Percentiles rank a stretch among this genome's conserved stretches.
phyloP scores from a whole-genome alignment of 1,140 invertebrate genomes.

The Gonioctena quinquepunctata region DNA sequence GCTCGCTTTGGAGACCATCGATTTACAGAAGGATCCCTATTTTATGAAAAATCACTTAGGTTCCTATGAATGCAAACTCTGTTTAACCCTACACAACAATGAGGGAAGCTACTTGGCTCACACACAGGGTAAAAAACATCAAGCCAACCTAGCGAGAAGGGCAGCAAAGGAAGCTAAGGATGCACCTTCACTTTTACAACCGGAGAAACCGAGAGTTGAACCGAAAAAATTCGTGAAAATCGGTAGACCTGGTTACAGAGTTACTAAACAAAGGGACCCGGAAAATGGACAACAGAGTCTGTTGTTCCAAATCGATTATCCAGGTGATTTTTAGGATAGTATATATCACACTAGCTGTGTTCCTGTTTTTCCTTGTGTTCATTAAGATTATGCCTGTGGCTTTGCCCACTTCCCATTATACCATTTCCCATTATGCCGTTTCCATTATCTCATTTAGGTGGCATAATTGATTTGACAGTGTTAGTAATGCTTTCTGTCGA shows the following conservation, averaged over 20 bases:
- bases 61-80: constrained; percentile 99
- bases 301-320: constrained; percentile 96
- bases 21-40: constrained; percentile 98
- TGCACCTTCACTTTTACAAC: constrained; percentile 84
- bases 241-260: constrained; percentile 97
- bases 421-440: too few species aligned
- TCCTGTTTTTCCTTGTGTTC: too few species aligned
- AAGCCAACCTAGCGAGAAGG: constrained; percentile 95
- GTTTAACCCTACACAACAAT: constrained; percentile 98
- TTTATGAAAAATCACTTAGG: constrained; percentile 99
- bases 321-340: too few species aligned
- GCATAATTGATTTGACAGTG: too few species aligned
- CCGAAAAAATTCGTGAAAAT: constrained; percentile 99
- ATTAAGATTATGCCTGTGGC: too few species aligned
- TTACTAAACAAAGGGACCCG: constrained; percentile 97
- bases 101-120: constrained; percentile 99
- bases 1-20: constrained; percentile 97
- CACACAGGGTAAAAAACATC: constrained; percentile 99
- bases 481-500: too few species aligned
- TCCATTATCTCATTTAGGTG: too few species aligned
- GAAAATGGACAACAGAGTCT: constrained; percentile 95
- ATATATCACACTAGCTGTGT: too few species aligned
- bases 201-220: constrained; percentile 93
- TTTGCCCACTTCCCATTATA: too few species aligned
- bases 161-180: constrained; percentile 99